Conservation (phyloP, 1,140 invertebrate species). For the Drosophila aff. region DNA sequence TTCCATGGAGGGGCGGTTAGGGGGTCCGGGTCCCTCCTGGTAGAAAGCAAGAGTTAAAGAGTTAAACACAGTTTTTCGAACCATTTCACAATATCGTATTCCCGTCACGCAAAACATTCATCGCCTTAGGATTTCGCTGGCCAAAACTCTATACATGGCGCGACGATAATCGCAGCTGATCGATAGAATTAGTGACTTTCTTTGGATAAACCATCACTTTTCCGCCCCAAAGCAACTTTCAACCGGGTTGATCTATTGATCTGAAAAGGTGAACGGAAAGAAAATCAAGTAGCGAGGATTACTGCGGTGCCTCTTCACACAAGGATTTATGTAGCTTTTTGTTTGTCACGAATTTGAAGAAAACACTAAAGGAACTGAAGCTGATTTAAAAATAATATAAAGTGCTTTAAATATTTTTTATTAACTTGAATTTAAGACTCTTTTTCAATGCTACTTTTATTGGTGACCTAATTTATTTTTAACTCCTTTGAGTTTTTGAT, state of each 20-base stretch:
- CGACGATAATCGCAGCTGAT: constrained; percentile 53
- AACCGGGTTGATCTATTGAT: constrained; percentile 37
- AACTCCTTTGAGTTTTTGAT: no score
- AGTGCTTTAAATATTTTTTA: background rate
- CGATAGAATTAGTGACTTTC: constrained; percentile 57
- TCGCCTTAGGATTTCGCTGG: constrained; percentile 42
- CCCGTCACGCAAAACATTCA: constrained; percentile 42
- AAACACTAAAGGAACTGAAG: background rate
- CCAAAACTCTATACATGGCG: constrained; percentile 27
- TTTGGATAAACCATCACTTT: constrained; percentile 52
- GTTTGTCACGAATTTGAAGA: background rate
- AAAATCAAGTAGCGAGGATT: constrained; percentile 1
- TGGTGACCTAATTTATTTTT: background rate
- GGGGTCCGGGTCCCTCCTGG: constrained; percentile 8
- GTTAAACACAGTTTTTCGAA: constrained; percentile 49
- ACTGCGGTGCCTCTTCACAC: background rate
- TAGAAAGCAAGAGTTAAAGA: constrained; percentile 62
- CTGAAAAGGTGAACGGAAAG: constrained; percentile 25
- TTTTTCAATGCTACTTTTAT: background rate
- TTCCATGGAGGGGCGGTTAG: constrained; percentile 1
- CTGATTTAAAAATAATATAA: no score
- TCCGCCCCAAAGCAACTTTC: constrained; percentile 20
- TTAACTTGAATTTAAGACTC: no score
- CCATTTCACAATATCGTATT: constrained; percentile 41
- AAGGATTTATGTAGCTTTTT: background rate